Evolutionary conservation across 2,797 vertebrate genomes (phyloP).

Genomic region (Peromyscus aztecus): DNA sequence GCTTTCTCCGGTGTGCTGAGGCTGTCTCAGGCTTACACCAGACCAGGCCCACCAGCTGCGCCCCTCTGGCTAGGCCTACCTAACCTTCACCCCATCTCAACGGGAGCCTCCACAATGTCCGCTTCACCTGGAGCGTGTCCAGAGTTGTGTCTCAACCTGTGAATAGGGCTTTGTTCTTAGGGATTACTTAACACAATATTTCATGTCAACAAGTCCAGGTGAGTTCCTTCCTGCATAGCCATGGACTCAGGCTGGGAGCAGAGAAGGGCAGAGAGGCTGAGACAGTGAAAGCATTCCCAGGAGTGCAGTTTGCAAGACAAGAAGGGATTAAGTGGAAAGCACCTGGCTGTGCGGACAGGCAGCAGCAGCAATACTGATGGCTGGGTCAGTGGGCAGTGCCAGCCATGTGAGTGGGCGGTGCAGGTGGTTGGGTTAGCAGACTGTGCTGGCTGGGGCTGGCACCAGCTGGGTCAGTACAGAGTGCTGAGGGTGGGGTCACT

Average conservation of each 20-base stretch:
- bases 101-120: not conserved
- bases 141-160: not conserved
- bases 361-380: not conserved
- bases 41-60: not conserved
- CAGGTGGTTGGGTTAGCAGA: not conserved
- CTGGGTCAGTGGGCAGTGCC: not conserved
- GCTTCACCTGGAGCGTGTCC: not conserved
- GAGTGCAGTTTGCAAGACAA: not conserved
- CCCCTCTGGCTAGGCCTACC: not conserved
- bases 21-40: not conserved
- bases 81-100: not conserved
- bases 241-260: not conserved
- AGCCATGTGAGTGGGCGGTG: not conserved
- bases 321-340: not conserved
- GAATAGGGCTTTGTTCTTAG: not conserved
- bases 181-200: not conserved
- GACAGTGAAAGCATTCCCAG: not conserved
- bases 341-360: too few relatives aligned
- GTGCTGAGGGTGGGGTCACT: rapidly evolving
- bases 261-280: not conserved
- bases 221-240: not conserved
- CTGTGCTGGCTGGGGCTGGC: not conserved
- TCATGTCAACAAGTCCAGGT: not conserved
- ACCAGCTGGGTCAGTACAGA: not conserved
- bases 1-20: not conserved